Evolutionary conservation across 2,113 vertebrate genomes (phyloP), one percentile per base, ranked within the genome.

Genomic region (Butorides virescens): DNA sequence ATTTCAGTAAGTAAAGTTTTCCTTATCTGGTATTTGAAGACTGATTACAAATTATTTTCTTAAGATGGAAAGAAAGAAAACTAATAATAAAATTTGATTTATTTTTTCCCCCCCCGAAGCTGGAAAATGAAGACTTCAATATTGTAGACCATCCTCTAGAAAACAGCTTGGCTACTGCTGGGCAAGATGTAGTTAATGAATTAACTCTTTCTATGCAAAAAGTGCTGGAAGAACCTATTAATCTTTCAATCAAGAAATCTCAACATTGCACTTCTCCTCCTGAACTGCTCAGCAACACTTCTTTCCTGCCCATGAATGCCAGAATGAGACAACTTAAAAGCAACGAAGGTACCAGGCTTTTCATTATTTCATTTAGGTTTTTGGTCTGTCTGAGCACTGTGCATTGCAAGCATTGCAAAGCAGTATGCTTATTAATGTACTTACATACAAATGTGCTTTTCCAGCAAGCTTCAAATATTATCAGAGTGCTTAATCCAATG

Each of bases 201-300:
- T 95, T 98, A 70, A 79, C 85, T 86, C 52, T 98, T 93, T 93
- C 98, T 77, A 96, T 98, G 95, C 97, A 98, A 90, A 97, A 97
- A 73, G 95, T 97, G 47, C 95, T 98, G 66, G 98, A 98, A 93
- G 98, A 98, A 59, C 98, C 98, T 50, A 98, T 98, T 92, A 98
- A 98, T 95, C 98, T 98, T 76, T 98, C 98, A 1, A 95, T 98
- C 83, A 98, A 98, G 77, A 98, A 98, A 83, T 53, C 95, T 67
- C 95, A 92, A 3, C 91, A 32, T 46, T 87, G 83, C 77, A 74
- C 44, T 58, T 92, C 95, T 56, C 62, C 96, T 56, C 74, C 94
- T 52, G 94, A 81, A 32, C 90, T 94, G n/a, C 84, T 89, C 42
- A 88, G 75, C 90, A 96, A 27, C 56, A 13, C 47, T 68, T 71